Conservation (phyloP, 2,888 invertebrate genomes). For the Osedax fenrisi region DNA sequence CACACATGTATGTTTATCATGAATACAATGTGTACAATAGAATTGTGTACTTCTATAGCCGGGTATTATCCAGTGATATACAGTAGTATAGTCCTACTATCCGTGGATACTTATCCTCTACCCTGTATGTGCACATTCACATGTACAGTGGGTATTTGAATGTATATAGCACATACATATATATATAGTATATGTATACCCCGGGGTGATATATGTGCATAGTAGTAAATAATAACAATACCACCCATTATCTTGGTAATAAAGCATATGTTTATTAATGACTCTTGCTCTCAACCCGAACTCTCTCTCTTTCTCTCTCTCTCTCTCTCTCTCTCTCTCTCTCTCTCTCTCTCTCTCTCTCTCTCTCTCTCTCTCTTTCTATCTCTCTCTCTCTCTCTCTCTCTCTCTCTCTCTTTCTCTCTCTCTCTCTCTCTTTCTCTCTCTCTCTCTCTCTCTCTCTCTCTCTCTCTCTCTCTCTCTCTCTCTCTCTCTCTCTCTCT, state of each 20-base stretch:
- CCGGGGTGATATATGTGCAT: too few relatives aligned
- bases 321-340: not conserved
- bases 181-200: not conserved
- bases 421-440: conserved; percentile 19
- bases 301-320: conserved; percentile 6
- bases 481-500: conserved; percentile 25
- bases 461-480: conserved; percentile 19
- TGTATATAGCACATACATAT: too few relatives aligned
- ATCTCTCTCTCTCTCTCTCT: conserved; percentile 18
- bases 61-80: too few relatives aligned
- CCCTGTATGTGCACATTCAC: too few relatives aligned
- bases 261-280: not conserved
- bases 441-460: conserved; percentile 19
- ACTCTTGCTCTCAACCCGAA: not conserved
- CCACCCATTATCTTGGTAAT: too few relatives aligned
- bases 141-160: too few relatives aligned
- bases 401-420: conserved; percentile 18
- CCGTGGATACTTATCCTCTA: too few relatives aligned
- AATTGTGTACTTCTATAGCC: too few relatives aligned
- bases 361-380: conserved; percentile 13
- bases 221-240: too few relatives aligned
- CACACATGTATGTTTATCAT: too few relatives aligned
- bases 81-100: too few relatives aligned
- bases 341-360: conserved; percentile 25
- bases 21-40: too few relatives aligned